Percentiles rank a stretch among this genome's conserved stretches.
These are phyloP conservation scores for Drepana falcataria DNA, from an alignment of 2,888 invertebrate species.

Conservation along the genomic window DNA sequence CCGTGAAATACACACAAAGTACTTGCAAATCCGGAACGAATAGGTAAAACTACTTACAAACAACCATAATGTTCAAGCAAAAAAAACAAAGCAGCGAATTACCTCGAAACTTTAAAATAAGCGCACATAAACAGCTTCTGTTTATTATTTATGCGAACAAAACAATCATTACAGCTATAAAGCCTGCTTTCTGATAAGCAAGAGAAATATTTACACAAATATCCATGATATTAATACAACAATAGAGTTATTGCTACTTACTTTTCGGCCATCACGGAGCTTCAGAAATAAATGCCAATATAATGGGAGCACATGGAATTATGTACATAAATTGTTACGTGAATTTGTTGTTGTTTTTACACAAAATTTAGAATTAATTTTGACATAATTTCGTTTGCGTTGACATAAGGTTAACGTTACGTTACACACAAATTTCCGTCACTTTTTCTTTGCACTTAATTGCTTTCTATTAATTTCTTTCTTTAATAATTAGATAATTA, in stretches of 20 bases:
- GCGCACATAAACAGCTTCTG: neutral
- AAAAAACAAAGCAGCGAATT: neutral
- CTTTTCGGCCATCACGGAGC: conserved; percentile 66
- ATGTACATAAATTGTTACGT: conserved; percentile 47
- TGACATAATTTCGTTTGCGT: conserved; percentile 76
- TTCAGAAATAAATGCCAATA: conserved; percentile 34
- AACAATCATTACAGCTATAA: conserved; percentile 12
- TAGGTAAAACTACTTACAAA: neutral
- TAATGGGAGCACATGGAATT: conserved; percentile 58
- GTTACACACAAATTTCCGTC: conserved; percentile 5
- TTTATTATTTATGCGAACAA: neutral
- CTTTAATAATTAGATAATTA: no score
- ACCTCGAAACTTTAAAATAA: neutral
- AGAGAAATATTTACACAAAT: conserved; percentile 34
- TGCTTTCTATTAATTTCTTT: no score
- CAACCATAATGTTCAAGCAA: neutral
- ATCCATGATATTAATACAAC: conserved; percentile 20
- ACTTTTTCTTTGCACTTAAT: conserved; percentile 7
- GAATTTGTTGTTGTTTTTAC: conserved; percentile 63
- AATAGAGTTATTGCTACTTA: conserved; percentile 35
- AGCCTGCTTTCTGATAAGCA: conserved; percentile 43
- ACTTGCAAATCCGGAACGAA: conserved; percentile 1
- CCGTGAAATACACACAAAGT: neutral
- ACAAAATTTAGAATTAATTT: conserved; percentile 69
- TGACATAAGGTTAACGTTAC: conserved; percentile 55